A percentile compares a stretch with the other conserved stretches of the same genome.
These are phyloP conservation scores for Ceratotherium simum DNA, from an alignment of 2,113 vertebrate species.

Conservation along the genomic window DNA sequence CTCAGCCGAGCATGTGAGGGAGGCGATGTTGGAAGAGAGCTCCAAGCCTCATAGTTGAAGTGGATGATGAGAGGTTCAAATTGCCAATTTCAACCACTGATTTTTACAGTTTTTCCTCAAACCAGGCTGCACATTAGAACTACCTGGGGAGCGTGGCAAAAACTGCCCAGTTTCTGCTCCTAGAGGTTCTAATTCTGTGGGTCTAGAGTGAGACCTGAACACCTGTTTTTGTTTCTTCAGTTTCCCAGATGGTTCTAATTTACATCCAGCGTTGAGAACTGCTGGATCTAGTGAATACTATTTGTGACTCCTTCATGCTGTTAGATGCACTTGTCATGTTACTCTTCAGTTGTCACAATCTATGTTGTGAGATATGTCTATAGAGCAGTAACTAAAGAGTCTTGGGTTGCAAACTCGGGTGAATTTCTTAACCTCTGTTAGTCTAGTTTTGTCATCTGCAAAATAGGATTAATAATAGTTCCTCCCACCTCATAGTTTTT, in stretches of 20 bases:
- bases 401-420: background rate
- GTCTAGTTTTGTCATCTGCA: conserved; percentile 2
- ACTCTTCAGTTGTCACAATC: background rate
- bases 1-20: fast-evolving
- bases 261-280: background rate
- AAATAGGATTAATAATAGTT: background rate
- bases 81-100: background rate
- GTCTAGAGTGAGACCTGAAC: background rate
- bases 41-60: background rate
- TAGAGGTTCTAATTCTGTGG: background rate
- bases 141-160: background rate
- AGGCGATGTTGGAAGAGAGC: background rate
- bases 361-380: background rate
- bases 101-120: background rate
- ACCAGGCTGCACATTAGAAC: background rate
- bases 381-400: background rate
- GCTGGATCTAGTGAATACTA: background rate
- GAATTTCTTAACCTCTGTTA: background rate
- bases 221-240: background rate
- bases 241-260: background rate
- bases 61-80: background rate
- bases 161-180: background rate
- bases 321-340: background rate
- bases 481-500: background rate
- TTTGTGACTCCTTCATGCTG: background rate